Evolutionary conservation across 2,113 vertebrate genomes (phyloP), one percentile per base, ranked within the genome.

Genomic region (Nicator chloris): DNA sequence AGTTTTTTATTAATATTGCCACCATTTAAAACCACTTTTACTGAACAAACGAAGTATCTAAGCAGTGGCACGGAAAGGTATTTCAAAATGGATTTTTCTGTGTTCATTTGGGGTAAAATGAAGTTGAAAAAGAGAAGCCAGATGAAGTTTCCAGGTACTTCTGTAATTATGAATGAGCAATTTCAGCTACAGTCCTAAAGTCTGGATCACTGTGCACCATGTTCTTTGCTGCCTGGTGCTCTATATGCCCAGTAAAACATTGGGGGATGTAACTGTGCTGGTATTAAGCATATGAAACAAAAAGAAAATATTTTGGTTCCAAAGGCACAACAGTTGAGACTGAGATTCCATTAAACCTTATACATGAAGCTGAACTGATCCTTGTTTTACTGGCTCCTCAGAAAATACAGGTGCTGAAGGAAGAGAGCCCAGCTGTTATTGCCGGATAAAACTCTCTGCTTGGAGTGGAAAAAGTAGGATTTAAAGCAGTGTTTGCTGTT

Each of bases 331-430:
- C 30, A 61, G 21, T 37, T 88, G 84, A 87, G 61, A 31, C 64
- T 82, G 93, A 89, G 68, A 66, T 70, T n/a, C 10, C 44, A 31
- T 82, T 83, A 84, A 60, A 85, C 27, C 64, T 79, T 40, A 9
- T 21, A 18, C 11, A 19, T 26, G 35, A 77, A 71, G 39, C 57
- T 88, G 71, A 88, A 64, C 30, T 0, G 4, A 15, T 51, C 11
- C 8, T 60, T 82, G 70, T 60, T 97, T 95, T 90, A 75, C 69
- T 91, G 91, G 60, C 86, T 86, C 53, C 59, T 95, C 64, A 42
- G 83, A 90, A 94, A 93, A 89, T 88, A 68, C 90, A 96, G 92
- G 91, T 96, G 73, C 78, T 88, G 47, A 50, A 87, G 69, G 66
- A 91, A 81, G 50, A 45, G 59, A 88, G 33, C 60, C 59, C 69